Conservation (phyloP, 2,888 invertebrate genomes). For the Yponomeuta malinellus region DNA sequence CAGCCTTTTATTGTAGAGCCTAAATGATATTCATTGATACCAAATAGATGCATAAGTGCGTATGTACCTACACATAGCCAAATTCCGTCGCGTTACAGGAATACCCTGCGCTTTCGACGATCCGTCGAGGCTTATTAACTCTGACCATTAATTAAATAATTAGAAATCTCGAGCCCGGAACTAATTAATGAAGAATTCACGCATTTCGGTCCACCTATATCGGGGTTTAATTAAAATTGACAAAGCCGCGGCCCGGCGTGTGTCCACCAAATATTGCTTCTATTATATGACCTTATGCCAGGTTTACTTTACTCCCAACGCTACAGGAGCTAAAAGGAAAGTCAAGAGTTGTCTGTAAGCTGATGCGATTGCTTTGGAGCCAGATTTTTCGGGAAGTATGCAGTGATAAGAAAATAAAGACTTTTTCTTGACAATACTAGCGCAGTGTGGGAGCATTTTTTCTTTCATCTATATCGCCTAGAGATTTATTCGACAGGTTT, state of each 20-base stretch:
- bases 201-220: constrained; percentile 74
- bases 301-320: not conserved
- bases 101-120: constrained; percentile 45
- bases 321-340: not conserved
- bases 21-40: no score
- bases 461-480: no score
- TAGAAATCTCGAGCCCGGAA: constrained; percentile 67
- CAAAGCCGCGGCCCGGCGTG: constrained; percentile 63
- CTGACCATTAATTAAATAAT: constrained; percentile 71
- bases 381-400: no score
- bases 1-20: no score
- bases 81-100: constrained; percentile 54
- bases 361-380: no score
- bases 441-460: no score
- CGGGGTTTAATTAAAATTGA: constrained; percentile 73
- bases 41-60: not conserved
- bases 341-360: not conserved
- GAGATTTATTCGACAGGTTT: no score
- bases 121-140: constrained; percentile 56
- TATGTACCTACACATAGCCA: constrained; percentile 18
- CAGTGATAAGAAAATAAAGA: no score
- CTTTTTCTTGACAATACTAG: no score
- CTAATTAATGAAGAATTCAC: constrained; percentile 75
- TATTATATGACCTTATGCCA: constrained; percentile 21
- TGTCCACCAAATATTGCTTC: constrained; percentile 69